phyloP scores from a whole-genome alignment of 2,113 vertebrate species.

The Lycocorax pyrrhopterus region DNA sequence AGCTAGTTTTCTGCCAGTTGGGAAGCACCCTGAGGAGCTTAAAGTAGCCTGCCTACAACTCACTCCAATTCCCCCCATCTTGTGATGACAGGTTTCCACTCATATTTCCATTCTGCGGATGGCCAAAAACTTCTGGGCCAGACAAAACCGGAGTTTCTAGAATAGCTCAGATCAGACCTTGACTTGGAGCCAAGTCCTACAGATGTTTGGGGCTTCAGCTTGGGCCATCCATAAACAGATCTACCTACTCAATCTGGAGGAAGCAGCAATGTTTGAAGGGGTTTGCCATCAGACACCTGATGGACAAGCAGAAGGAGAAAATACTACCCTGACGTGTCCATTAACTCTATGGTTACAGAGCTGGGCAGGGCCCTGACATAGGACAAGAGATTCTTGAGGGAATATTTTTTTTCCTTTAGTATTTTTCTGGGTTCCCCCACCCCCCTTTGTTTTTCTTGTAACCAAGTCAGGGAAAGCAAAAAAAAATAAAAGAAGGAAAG shows the following conservation, averaged over 20 bases:
- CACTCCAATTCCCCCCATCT: neutral
- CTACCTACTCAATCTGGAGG: neutral
- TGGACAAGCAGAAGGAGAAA: neutral
- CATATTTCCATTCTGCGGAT: slow-evolving; percentile 17
- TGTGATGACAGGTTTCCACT: slow-evolving; percentile 14
- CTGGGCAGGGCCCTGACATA: neutral
- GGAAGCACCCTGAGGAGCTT: neutral
- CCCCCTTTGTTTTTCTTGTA: neutral
- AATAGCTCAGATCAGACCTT: neutral
- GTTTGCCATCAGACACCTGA: neutral
- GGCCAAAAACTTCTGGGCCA: neutral
- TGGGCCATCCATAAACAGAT: neutral
- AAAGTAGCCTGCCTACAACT: slow-evolving; percentile 4
- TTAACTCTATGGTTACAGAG: neutral
- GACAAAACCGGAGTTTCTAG: slow-evolving; percentile 30
- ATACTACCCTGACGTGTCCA: neutral
- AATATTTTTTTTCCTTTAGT: neutral
- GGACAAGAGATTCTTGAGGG: neutral
- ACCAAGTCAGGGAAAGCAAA: neutral
- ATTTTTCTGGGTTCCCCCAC: neutral
- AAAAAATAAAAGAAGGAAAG: neutral
- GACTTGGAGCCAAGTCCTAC: neutral
- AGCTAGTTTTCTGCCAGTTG: neutral
- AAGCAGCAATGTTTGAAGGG: neutral
- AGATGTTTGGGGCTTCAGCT: neutral